These are phyloP conservation scores for Irena cyanogastra DNA, from an alignment of 2,113 vertebrate species.

Conservation along the genomic window DNA sequence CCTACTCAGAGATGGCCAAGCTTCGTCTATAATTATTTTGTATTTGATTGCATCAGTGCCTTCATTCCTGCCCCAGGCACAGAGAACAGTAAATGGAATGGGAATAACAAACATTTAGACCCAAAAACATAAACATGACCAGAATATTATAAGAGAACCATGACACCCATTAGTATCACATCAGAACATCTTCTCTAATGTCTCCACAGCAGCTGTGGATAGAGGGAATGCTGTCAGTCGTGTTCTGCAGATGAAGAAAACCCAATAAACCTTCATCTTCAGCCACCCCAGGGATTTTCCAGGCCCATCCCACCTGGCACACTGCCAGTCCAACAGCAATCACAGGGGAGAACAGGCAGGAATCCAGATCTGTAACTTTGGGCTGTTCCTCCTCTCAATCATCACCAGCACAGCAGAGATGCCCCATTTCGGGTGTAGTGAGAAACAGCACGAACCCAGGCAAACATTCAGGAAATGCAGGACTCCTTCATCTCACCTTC, in stretches of 20 bases:
- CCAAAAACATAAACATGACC: background rate
- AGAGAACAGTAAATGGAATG: background rate
- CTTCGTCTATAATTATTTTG: background rate
- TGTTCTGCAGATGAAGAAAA: background rate
- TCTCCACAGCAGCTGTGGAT: background rate
- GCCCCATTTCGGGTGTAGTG: no score
- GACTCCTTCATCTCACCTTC: background rate
- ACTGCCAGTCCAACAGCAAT: background rate
- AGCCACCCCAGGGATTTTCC: background rate
- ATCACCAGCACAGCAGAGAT: background rate
- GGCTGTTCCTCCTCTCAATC: background rate
- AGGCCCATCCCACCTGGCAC: background rate
- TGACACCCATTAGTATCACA: background rate
- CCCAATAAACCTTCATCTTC: background rate
- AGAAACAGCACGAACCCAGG: background rate
- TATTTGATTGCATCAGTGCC: background rate
- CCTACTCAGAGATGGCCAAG: background rate
- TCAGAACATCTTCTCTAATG: background rate
- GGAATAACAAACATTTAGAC: background rate
- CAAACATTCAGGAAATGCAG: background rate
- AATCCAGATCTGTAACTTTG: fast-evolving
- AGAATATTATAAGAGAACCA: background rate
- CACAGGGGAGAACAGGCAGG: background rate
- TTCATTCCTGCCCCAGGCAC: background rate
- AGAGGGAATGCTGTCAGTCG: background rate